A percentile compares a stretch with the other conserved stretches of the same genome.
Evolutionary conservation across 2,888 invertebrate genomes (phyloP).

Genomic region (Phania funesta): DNA sequence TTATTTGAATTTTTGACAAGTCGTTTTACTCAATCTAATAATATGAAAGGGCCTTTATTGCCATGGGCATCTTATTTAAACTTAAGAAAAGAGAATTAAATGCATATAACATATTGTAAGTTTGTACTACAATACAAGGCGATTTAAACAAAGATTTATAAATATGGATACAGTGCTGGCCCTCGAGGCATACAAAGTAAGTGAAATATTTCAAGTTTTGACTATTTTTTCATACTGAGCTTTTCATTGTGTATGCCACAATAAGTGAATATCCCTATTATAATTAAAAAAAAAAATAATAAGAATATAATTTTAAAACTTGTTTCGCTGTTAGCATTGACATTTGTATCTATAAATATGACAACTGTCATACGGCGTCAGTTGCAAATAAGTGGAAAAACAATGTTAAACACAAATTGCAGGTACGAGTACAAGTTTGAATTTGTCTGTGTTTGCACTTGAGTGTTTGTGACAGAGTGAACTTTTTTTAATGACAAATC

Average conservation of each 20-base stretch:
- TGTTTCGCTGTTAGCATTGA: constrained; percentile 61
- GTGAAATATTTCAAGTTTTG: too few relatives aligned
- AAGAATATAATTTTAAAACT: constrained; percentile 41
- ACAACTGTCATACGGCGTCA: constrained; percentile 66
- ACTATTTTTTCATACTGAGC: too few relatives aligned
- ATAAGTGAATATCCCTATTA: neutral
- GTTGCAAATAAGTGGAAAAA: constrained; percentile 44
- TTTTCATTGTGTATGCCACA: neutral
- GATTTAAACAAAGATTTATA: too few relatives aligned
- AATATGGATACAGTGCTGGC: too few relatives aligned
- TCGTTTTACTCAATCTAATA: too few relatives aligned
- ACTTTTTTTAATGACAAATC: constrained; percentile 56
- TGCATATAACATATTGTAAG: too few relatives aligned
- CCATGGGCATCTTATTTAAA: too few relatives aligned
- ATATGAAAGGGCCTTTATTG: too few relatives aligned
- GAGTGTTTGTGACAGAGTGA: constrained; percentile 10
- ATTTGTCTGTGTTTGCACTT: constrained; percentile 23
- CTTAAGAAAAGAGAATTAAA: too few relatives aligned
- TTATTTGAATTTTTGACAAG: too few relatives aligned
- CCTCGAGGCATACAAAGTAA: too few relatives aligned
- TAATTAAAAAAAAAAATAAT: constrained; percentile 15
- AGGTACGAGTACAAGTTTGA: constrained; percentile 54
- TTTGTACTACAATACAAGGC: too few relatives aligned
- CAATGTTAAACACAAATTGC: constrained; percentile 35
- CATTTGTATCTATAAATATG: constrained; percentile 56